phyloP scores from a whole-genome alignment of 2,113 vertebrate genomes.

The Aldabrachelys gigantea region DNA sequence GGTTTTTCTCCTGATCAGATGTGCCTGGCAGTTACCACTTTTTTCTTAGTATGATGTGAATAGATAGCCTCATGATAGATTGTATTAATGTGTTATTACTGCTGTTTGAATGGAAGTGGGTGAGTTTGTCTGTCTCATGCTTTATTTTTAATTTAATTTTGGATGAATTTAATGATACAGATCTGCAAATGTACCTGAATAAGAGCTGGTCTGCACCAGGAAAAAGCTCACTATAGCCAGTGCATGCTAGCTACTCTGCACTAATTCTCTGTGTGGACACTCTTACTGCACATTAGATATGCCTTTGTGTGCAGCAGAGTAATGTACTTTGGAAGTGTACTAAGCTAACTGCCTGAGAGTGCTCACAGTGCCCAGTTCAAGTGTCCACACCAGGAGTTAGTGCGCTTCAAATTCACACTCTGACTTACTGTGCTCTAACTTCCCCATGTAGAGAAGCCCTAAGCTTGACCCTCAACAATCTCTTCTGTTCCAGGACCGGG shows the following conservation, averaged over 20 bases:
- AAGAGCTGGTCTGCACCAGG: background rate
- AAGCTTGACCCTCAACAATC: background rate
- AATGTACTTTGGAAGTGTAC: background rate
- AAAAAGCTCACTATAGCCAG: background rate
- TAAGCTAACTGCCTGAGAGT: background rate
- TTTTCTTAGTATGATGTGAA: constrained; percentile 16
- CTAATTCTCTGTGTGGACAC: background rate
- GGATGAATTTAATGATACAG: background rate
- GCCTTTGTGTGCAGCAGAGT: background rate
- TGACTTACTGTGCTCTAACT: background rate
- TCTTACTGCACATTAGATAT: background rate
- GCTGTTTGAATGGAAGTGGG: background rate
- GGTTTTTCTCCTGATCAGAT: constrained; percentile 5
- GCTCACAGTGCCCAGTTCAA: background rate
- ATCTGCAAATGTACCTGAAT: background rate
- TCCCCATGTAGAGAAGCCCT: background rate
- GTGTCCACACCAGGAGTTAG: background rate
- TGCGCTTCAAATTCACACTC: background rate
- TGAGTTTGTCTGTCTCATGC: background rate
- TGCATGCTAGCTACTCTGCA: background rate
- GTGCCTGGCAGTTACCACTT: background rate
- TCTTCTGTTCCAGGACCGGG: background rate
- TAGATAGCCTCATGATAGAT: background rate
- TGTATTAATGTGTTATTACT: background rate
- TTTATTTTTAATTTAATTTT: constrained; percentile 5